Evolutionary conservation across 2,113 vertebrate genomes (phyloP), one percentile per base, ranked within the genome.

Genomic region (Turnix velox): DNA sequence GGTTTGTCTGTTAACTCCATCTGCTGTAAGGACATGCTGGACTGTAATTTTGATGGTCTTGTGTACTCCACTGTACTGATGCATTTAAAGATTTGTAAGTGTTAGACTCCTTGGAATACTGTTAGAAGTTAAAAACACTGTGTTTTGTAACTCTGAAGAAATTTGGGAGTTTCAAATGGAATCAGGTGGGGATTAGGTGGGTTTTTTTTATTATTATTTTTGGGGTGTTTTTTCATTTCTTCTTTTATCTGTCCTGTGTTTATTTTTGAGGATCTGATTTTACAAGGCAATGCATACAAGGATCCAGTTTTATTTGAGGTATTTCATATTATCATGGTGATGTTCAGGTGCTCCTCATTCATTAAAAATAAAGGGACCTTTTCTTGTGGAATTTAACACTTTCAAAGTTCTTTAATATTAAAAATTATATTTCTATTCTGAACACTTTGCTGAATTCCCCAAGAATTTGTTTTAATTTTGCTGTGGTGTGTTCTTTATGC

Each of bases 221-320:
- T 33, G 8, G 16, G 5, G 9, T 20, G 19, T 10, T 35, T 15
- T 85, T 85, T 62, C 25, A 80, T 86, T 87, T 88, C 19, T 74
- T 93, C 90, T 82, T 96, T 71, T n/a, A 59, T 91, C 14, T 94
- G 33, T 85, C 39, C 35, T 92, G 1, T 97, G 49, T 96, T 97
- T 98, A 66, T 97, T 96, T 98, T 97, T 87, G 97, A 99, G 98
- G 98, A 99, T 98, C 97, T 98, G 92, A 98, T 99, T 98, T 98
- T 99, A 96, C 98, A 98, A 97, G 97, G 97, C 94, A 97, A 94
- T 96, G 97, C 97, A 20, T 99, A 98, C 97, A 98, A 98, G 98
- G 98, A 98, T 96, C 95, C 89, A 16, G 97, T 97, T 87, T 97
- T 97, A 78, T 98, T 98, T 93, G 98, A 99, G 98, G 98, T 99